Conservation (phyloP, 2,888 invertebrate genomes). For the Caenorhabditis becei region DNA sequence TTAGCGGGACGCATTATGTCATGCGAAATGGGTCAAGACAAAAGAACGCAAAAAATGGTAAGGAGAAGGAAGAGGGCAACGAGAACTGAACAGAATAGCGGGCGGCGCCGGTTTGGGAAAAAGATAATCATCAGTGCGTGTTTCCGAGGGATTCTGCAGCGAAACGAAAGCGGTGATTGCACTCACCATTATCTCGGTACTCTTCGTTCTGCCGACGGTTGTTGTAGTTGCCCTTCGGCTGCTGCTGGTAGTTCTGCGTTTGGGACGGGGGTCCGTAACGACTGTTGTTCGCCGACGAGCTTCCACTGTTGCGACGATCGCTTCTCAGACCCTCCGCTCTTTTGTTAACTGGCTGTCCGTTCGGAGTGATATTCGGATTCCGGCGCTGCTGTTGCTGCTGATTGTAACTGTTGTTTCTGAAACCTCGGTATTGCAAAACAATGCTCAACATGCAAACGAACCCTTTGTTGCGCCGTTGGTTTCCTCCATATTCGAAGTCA, state of each 20-base stretch:
- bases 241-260: conserved; percentile 21
- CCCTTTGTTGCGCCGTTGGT: conserved; percentile 38
- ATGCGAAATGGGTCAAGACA: conserved; percentile 60
- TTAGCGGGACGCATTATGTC: conserved; percentile 51
- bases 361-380: conserved; percentile 42
- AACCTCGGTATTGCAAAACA: too few relatives aligned
- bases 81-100: conserved; percentile 22
- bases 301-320: conserved; percentile 56
- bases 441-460: too few relatives aligned
- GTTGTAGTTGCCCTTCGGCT: conserved; percentile 21
- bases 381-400: conserved; percentile 40
- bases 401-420: conserved; percentile 30
- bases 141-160: too few relatives aligned
- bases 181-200: conserved; percentile 50
- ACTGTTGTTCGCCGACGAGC: conserved; percentile 38
- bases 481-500: conserved; percentile 53
- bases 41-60: conserved; percentile 38
- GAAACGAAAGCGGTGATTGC: background rate
- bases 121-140: conserved; percentile 32
- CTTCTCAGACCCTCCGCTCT: conserved; percentile 63
- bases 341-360: conserved; percentile 54
- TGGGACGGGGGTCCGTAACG: conserved; percentile 15
- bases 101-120: conserved; percentile 8
- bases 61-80: conserved; percentile 23
- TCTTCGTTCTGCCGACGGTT: conserved; percentile 50